A percentile compares a stretch with the other conserved stretches of the same genome.
Conservation (phyloP, 2,888 invertebrate species). For the Dilophus febrilis region DNA sequence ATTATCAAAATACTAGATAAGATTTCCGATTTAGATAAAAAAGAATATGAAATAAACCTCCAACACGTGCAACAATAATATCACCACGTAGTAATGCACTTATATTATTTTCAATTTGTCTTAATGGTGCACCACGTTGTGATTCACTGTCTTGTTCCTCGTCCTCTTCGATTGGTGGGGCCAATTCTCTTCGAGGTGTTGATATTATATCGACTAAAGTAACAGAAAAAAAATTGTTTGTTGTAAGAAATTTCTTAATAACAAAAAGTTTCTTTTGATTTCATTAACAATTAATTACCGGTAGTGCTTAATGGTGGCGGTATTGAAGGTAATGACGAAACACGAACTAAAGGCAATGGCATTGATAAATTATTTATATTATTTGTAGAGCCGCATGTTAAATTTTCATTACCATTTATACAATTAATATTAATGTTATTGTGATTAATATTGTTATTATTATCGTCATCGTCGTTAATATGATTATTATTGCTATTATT, state of each 20-base stretch:
- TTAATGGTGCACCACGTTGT: conserved; percentile 45
- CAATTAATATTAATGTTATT: not conserved
- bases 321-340: conserved; percentile 11
- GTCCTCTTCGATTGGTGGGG: conserved; percentile 50
- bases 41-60: conserved; percentile 9
- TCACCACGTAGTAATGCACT: conserved; percentile 44
- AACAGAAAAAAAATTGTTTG: no score
- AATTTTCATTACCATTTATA: conserved; percentile 1
- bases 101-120: conserved; percentile 56
- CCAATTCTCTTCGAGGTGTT: conserved; percentile 44
- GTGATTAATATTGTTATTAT: conserved; percentile 6
- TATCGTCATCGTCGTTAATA: conserved; percentile 5
- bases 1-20: not conserved
- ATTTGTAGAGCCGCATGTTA: not conserved
- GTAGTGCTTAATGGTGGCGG: conserved; percentile 5
- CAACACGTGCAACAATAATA: conserved; percentile 19
- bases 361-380: conserved; percentile 3
- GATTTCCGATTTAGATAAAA: not conserved
- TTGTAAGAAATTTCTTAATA: no score
- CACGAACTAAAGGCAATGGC: conserved; percentile 11
- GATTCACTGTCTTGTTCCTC: conserved; percentile 47
- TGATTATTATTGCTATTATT: conserved; percentile 9
- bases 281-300: not conserved
- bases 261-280: no score
- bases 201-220: conserved; percentile 16